Conservation (phyloP, 1,140 invertebrate genomes). For the Drosophila pruinosa region DNA sequence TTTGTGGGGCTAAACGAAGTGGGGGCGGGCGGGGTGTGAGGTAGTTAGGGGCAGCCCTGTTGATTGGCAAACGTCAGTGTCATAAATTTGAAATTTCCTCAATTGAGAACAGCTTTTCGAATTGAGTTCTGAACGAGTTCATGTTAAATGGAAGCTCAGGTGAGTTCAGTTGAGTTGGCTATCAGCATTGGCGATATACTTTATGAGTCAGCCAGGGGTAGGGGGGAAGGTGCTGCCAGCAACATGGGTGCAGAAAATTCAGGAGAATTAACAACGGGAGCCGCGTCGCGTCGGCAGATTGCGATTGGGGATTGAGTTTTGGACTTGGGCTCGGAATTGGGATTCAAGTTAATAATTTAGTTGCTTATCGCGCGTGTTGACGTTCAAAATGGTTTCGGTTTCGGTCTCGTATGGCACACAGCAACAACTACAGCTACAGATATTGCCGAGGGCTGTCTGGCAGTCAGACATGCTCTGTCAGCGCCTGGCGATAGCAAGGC, state of each 20-base stretch:
- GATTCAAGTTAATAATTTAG: slow-evolving; percentile 80
- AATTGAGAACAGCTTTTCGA: slow-evolving; percentile 46
- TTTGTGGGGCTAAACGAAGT: too few relatives aligned
- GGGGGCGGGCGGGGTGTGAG: not conserved
- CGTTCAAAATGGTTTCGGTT: slow-evolving; percentile 71
- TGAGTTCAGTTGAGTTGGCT: slow-evolving; percentile 14
- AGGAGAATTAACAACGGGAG: slow-evolving; percentile 62
- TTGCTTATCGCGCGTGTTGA: slow-evolving; percentile 77
- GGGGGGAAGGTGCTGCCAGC: not conserved
- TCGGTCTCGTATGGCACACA: slow-evolving; percentile 21
- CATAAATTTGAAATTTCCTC: slow-evolving; percentile 62
- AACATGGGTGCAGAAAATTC: slow-evolving; percentile 48
- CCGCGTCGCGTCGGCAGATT: slow-evolving; percentile 11
- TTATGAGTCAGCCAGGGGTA: slow-evolving; percentile 53
- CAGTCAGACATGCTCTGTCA: slow-evolving; percentile 50
- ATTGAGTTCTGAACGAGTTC: slow-evolving; percentile 68
- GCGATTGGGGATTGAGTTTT: not conserved
- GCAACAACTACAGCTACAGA: not conserved
- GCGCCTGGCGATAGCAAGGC: slow-evolving; percentile 51
- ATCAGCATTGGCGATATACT: slow-evolving; percentile 63
- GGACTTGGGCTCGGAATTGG: slow-evolving; percentile 5
- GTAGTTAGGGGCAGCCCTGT: slow-evolving; percentile 2
- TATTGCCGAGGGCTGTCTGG: not conserved
- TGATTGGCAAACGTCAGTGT: slow-evolving; percentile 57
- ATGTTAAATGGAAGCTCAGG: slow-evolving; percentile 47